Percentiles rank a stretch among this genome's conserved stretches.
These are phyloP conservation scores for Microcaecilia unicolor DNA, from an alignment of 2,797 vertebrate species.

Conservation along the genomic window DNA sequence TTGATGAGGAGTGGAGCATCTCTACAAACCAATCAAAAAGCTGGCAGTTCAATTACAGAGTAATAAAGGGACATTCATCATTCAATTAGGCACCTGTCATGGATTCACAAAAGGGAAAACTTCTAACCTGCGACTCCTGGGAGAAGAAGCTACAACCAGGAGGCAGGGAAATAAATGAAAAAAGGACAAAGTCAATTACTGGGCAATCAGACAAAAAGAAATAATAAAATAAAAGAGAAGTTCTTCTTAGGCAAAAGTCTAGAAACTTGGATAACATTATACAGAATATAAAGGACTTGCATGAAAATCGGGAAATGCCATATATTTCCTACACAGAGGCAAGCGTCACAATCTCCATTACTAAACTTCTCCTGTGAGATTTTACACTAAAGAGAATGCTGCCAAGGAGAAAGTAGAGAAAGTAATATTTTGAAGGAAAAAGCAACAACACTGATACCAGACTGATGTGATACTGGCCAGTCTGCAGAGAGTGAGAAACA, in stretches of 20 bases:
- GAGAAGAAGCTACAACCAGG: conserved; percentile 61
- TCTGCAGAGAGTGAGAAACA: too few relatives aligned
- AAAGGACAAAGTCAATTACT: conserved; percentile 67
- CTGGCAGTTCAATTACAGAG: conserved; percentile 87
- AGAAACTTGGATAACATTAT: conserved; percentile 33
- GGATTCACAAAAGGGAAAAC: conserved; percentile 76
- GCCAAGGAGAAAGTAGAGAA: not conserved
- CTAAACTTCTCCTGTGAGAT: too few relatives aligned
- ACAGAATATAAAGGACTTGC: conserved; percentile 24
- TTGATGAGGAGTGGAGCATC: conserved; percentile 48
- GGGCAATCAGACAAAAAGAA: conserved; percentile 45
- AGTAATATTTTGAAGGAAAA: too few relatives aligned
- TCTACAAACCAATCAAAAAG: conserved; percentile 74
- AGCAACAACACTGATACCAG: too few relatives aligned
- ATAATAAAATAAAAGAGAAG: conserved; percentile 34
- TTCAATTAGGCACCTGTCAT: conserved; percentile 99
- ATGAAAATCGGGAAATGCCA: conserved; percentile 35
- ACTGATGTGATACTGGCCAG: too few relatives aligned
- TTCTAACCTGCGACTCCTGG: conserved; percentile 69
- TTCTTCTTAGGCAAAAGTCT: conserved; percentile 45
- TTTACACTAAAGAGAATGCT: conserved; percentile 17
- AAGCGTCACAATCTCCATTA: conserved; percentile 17
- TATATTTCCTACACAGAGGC: not conserved
- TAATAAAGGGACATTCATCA: conserved; percentile 99
- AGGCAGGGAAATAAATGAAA: conserved; percentile 63